Percentiles rank a stretch among this genome's conserved stretches.
Evolutionary conservation across 2,888 invertebrate species (phyloP).

Genomic region (Drosophila nr. medialis): DNA sequence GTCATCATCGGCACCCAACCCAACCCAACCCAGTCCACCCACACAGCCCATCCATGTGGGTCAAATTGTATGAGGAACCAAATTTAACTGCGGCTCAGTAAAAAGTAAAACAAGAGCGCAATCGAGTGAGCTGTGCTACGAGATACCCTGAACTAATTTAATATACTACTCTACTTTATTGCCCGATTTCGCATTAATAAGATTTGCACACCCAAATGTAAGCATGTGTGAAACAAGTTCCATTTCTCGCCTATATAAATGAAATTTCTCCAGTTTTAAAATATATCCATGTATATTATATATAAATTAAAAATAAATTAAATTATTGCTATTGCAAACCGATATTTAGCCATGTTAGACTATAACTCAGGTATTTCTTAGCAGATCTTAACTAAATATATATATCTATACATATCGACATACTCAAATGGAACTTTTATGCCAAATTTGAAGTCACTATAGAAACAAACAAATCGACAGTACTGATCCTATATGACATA

Average conservation of each 20-base stretch:
- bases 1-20: slow-evolving; percentile 56
- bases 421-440: too few species aligned
- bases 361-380: too few species aligned
- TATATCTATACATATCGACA: not conserved
- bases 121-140: not conserved
- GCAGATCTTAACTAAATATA: not conserved
- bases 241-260: not conserved
- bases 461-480: fast-evolving
- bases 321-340: too few species aligned
- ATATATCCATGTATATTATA: too few species aligned
- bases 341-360: too few species aligned
- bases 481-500: not conserved
- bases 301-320: too few species aligned
- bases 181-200: not conserved
- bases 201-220: not conserved
- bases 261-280: not conserved
- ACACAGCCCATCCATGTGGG: slow-evolving; percentile 45
- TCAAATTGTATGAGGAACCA: slow-evolving; percentile 42
- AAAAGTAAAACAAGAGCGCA: not conserved
- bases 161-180: not conserved
- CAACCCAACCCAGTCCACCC: not conserved
- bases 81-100: slow-evolving; percentile 46
- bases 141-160: not conserved
- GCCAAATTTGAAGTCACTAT: too few species aligned
- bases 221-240: not conserved